A percentile compares a stretch with the other conserved stretches of the same genome.
phyloP scores from a whole-genome alignment of 2,888 invertebrate genomes.

The Muscina levida region DNA sequence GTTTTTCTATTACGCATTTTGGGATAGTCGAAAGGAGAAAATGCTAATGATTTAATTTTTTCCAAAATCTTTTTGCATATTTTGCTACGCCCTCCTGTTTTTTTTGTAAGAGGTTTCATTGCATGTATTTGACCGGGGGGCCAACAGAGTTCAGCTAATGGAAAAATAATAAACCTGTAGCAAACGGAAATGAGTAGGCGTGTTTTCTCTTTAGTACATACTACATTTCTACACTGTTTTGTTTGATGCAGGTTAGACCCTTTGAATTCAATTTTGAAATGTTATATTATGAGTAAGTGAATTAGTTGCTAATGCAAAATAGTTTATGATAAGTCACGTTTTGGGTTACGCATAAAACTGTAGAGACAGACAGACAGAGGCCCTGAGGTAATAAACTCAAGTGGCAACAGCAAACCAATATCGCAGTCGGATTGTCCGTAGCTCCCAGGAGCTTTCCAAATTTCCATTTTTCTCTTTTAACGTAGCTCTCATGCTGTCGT shows the following conservation, averaged over 20 bases:
- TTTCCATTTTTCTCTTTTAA: conserved; percentile 32
- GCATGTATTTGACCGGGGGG: conserved; percentile 30
- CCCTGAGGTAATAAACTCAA: background rate
- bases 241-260: conserved; percentile 12
- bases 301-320: conserved; percentile 54
- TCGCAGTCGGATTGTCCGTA: background rate
- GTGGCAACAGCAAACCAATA: background rate
- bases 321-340: conserved; percentile 46
- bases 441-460: background rate
- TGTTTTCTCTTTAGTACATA: conserved; percentile 35
- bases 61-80: conserved; percentile 60
- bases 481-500: background rate
- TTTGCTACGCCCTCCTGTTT: conserved; percentile 56
- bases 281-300: conserved; percentile 43
- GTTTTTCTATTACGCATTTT: conserved; percentile 56
- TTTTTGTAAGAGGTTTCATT: conserved; percentile 33
- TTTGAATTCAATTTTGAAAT: conserved; percentile 63
- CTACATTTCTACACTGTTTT: conserved; percentile 20
- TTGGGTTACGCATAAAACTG: conserved; percentile 53
- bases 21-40: conserved; percentile 27
- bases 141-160: conserved; percentile 52
- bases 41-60: conserved; percentile 49
- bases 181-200: conserved; percentile 65
- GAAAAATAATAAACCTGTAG: conserved; percentile 66
- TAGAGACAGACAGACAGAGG: background rate